phyloP scores from a whole-genome alignment of 2,888 invertebrate species.

The Clitarchus hookeri region DNA sequence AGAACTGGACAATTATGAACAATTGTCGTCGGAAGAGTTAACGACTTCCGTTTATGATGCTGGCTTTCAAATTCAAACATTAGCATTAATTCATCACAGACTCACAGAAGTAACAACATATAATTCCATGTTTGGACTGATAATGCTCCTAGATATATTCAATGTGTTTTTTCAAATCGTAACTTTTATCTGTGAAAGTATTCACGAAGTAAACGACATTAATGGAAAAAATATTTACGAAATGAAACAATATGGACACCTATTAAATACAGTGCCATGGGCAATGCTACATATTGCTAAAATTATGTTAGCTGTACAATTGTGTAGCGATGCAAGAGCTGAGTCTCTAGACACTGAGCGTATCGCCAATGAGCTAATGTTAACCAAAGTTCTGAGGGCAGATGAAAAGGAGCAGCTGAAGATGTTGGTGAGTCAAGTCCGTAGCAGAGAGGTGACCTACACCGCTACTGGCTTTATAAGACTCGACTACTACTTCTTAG shows the following conservation, averaged over 20 bases:
- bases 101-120: neutral
- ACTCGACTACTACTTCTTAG: neutral
- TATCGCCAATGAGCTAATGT: neutral
- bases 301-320: neutral
- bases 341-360: neutral
- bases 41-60: neutral
- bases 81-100: neutral
- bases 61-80: neutral
- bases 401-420: too few relatives aligned
- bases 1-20: neutral
- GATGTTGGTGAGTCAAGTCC: too few relatives aligned
- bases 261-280: neutral
- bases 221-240: neutral
- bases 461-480: neutral
- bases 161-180: neutral
- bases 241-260: neutral
- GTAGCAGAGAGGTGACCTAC: too few relatives aligned
- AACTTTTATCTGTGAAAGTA: neutral
- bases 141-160: neutral
- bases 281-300: neutral
- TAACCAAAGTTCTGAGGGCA: neutral
- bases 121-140: neutral
- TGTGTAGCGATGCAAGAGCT: neutral
- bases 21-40: neutral
- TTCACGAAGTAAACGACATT: neutral